These are phyloP conservation scores for Trichomalopsis sarcophagae DNA, from an alignment of 1,140 invertebrate species.

Conservation along the genomic window DNA sequence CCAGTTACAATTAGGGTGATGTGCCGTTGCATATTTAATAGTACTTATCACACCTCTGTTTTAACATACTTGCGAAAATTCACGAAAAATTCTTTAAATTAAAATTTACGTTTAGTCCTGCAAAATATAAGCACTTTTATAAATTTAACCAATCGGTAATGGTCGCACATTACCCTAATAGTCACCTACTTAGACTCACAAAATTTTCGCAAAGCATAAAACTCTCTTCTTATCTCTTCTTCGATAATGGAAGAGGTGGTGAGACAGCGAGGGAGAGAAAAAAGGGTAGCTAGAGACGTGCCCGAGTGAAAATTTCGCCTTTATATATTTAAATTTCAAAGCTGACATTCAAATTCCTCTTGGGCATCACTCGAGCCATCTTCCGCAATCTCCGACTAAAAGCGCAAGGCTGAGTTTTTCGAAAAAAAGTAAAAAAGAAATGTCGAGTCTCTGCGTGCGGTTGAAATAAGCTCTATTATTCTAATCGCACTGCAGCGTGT, in stretches of 20 bases:
- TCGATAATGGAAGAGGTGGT: neutral
- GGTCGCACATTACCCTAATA: neutral
- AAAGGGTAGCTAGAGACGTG: neutral
- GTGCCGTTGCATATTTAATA: neutral
- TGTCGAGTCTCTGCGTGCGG: too few species aligned
- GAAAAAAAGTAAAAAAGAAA: neutral
- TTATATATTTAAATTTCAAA: neutral
- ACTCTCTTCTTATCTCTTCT: neutral
- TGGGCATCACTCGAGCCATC: neutral
- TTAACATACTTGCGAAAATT: neutral
- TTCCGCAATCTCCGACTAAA: neutral
- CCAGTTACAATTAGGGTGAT: neutral
- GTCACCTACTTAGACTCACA: constrained; percentile 1
- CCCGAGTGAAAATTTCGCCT: constrained; percentile 8
- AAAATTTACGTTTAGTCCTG: neutral
- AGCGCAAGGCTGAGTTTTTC: neutral
- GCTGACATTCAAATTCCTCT: neutral
- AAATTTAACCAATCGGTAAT: neutral
- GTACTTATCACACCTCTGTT: neutral
- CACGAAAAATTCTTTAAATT: neutral
- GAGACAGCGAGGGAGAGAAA: neutral
- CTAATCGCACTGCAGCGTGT: neutral
- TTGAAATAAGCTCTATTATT: neutral
- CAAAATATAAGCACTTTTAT: neutral
- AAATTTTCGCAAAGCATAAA: neutral